Evolutionary conservation across 2,113 vertebrate species (phyloP).

Genomic region (Micronycteris hirsuta): DNA sequence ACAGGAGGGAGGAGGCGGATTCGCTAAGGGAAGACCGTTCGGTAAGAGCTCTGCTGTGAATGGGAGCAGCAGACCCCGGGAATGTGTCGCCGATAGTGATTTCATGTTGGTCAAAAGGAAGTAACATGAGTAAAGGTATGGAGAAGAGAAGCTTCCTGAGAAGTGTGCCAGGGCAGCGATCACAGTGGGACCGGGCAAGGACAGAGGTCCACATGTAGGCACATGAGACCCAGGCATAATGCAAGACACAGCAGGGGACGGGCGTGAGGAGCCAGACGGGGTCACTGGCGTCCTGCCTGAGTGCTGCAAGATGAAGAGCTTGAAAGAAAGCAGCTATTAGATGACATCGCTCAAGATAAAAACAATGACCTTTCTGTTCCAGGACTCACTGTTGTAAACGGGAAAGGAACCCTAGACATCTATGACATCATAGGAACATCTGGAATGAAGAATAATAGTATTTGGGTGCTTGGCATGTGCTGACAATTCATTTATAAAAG

Average conservation of each 20-base stretch:
- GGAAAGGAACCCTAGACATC: background rate
- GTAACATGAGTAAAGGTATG: fast-evolving
- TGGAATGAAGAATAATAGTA: background rate
- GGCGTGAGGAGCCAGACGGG: background rate
- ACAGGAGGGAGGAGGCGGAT: background rate
- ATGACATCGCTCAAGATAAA: background rate
- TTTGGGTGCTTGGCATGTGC: fast-evolving
- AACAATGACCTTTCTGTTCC: background rate
- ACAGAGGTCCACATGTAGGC: fast-evolving
- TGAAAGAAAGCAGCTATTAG: background rate
- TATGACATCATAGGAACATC: background rate
- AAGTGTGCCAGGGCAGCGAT: fast-evolving
- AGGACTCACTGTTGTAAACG: background rate
- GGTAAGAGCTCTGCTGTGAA: background rate
- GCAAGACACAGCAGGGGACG: fast-evolving
- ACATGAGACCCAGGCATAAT: background rate
- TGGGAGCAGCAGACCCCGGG: background rate
- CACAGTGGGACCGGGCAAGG: fast-evolving
- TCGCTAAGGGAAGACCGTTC: too few relatives aligned
- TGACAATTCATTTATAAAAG: background rate
- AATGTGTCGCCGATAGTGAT: background rate
- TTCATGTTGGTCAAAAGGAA: background rate
- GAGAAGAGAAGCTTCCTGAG: background rate
- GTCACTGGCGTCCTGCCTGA: background rate
- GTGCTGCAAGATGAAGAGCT: background rate